These are phyloP conservation scores for Hydra vulgaris DNA, from an alignment of 30 jellyfish, hydroid and myxozoan genomes.

Conservation along the genomic window DNA sequence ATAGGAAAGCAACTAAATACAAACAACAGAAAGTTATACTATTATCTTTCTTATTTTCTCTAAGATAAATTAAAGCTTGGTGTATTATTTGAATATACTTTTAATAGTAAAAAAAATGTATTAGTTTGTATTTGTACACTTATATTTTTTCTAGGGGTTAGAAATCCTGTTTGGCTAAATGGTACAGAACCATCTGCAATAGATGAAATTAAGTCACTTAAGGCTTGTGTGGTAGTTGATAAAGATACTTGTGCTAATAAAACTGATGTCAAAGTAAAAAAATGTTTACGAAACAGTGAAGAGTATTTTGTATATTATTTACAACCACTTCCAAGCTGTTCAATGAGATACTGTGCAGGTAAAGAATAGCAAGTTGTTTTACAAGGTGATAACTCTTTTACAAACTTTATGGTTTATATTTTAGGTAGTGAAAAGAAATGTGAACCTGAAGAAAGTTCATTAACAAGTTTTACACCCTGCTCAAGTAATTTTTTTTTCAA, in stretches of 20 bases:
- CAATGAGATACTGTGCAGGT: slow-evolving; percentile 92
- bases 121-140: too few relatives aligned
- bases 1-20: too few relatives aligned
- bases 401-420: neutral
- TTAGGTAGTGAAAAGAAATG: slow-evolving; percentile 67
- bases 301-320: slow-evolving; percentile 40
- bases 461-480: slow-evolving; percentile 85
- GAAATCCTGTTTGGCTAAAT: slow-evolving; percentile 60
- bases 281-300: slow-evolving; percentile 38
- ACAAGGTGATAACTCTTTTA: too few relatives aligned
- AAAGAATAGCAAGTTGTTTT: too few relatives aligned
- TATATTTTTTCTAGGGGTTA: too few relatives aligned
- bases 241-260: slow-evolving; percentile 37
- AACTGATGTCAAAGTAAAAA: slow-evolving; percentile 43
- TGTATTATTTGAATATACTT: too few relatives aligned
- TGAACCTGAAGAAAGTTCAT: slow-evolving; percentile 57
- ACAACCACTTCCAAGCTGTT: slow-evolving; percentile 51
- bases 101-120: too few relatives aligned
- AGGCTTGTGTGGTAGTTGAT: slow-evolving; percentile 47
- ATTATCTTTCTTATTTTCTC: too few relatives aligned
- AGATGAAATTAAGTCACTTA: slow-evolving; percentile 26
- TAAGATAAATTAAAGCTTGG: too few relatives aligned
- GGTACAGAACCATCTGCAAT: slow-evolving; percentile 56
- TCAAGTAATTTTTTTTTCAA: too few relatives aligned
- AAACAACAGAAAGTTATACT: too few relatives aligned